Evolutionary conservation across 1,140 invertebrate genomes (phyloP).

Genomic region (Pseudobourletiella spinata): DNA sequence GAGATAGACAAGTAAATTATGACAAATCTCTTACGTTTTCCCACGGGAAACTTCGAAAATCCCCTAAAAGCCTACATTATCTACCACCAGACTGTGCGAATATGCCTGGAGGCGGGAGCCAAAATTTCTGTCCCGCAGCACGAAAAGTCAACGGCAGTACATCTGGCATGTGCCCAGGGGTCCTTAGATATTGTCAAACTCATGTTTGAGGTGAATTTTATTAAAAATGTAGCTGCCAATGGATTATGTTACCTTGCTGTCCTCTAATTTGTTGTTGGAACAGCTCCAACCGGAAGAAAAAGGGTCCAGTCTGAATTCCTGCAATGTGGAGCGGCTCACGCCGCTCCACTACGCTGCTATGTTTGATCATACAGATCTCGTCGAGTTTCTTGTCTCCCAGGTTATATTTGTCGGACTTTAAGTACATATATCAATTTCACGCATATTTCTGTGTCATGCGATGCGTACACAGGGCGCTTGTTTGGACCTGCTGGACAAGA

Average conservation of each 20-base stretch:
- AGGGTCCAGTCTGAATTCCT: conserved; percentile 53
- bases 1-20: conserved; percentile 45
- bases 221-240: background rate
- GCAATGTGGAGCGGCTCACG: conserved; percentile 75
- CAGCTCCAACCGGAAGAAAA: conserved; percentile 61
- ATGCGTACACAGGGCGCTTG: conserved; percentile 67
- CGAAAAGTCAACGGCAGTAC: conserved; percentile 76
- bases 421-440: no score
- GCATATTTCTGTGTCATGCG: no score
- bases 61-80: conserved; percentile 4
- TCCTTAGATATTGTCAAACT: conserved; percentile 74
- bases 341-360: conserved; percentile 80
- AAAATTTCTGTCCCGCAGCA: conserved; percentile 77
- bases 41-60: no score
- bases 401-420: background rate
- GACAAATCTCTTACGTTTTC: no score
- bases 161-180: conserved; percentile 74
- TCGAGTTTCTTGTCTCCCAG: conserved; percentile 64
- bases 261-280: no score
- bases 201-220: conserved; percentile 57
- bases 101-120: conserved; percentile 73
- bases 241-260: background rate
- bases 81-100: conserved; percentile 56
- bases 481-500: conserved; percentile 66
- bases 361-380: conserved; percentile 75